Conservation (phyloP, 2,113 vertebrate genomes). For the Chloropsis cyanopogon region DNA sequence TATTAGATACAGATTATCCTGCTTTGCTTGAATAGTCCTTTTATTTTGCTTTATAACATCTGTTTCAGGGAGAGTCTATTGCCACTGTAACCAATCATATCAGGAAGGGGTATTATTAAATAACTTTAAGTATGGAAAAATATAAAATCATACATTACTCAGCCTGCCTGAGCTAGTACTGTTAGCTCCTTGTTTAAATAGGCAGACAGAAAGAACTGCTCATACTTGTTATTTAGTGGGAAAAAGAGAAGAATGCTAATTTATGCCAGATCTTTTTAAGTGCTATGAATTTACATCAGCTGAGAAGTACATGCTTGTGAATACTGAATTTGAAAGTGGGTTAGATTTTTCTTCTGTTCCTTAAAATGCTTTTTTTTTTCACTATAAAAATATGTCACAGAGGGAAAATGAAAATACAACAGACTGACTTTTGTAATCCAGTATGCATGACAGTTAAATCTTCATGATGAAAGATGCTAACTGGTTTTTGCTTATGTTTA, state of each 20-base stretch:
- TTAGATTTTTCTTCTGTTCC: neutral
- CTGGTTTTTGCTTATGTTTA: neutral
- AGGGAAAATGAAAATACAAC: slow-evolving; percentile 7
- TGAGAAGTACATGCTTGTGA: neutral
- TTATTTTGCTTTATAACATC: neutral
- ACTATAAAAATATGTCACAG: neutral
- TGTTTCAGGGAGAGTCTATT: neutral
- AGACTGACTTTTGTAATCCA: neutral
- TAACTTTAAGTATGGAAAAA: neutral
- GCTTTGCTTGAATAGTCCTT: neutral
- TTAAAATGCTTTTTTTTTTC: neutral
- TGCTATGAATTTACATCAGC: slow-evolving; percentile 18
- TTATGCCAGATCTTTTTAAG: slow-evolving; percentile 2
- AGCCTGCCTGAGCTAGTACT: neutral
- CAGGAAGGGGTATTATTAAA: neutral
- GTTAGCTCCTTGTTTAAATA: neutral
- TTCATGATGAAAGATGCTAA: neutral
- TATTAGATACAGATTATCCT: neutral
- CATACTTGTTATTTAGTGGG: neutral
- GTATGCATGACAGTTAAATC: neutral
- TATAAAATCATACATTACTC: neutral
- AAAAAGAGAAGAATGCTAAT: neutral
- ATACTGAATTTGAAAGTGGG: slow-evolving; percentile 3
- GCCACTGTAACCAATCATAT: neutral
- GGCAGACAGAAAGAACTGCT: neutral